Evolutionary conservation across 2,113 vertebrate genomes (phyloP).

Genomic region (Charadrius vociferus): DNA sequence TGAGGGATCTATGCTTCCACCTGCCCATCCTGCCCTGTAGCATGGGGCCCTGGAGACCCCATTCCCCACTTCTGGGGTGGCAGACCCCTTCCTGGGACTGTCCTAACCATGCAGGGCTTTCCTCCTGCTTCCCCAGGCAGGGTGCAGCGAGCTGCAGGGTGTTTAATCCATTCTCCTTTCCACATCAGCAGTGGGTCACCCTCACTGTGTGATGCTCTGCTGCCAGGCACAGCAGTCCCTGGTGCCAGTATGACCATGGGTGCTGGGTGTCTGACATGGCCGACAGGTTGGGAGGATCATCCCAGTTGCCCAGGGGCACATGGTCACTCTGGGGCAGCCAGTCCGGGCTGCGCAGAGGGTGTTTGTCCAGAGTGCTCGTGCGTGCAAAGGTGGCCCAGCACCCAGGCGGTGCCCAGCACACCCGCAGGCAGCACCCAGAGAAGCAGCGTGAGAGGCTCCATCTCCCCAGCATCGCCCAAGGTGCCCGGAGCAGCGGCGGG

Average conservation of each 20-base stretch:
- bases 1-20: not conserved
- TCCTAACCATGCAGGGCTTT: not conserved
- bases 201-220: rapidly evolving
- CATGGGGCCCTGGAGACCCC: not conserved
- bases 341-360: not conserved
- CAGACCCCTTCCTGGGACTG: not conserved
- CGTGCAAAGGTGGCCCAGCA: not conserved
- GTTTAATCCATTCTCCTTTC: not conserved
- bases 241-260: rapidly evolving
- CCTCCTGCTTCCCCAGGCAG: not conserved
- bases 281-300: not conserved
- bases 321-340: not conserved
- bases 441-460: not conserved
- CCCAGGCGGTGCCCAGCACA: rapidly evolving
- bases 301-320: not conserved
- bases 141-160: rapidly evolving
- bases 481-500: rapidly evolving
- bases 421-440: not conserved
- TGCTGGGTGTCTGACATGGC: rapidly evolving
- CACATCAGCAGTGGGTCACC: not conserved
- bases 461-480: not conserved
- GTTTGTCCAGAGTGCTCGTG: not conserved
- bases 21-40: not conserved
- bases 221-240: not conserved
- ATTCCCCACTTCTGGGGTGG: not conserved